Conservation (phyloP, 2,113 vertebrate genomes). For the Struthio camelus region DNA sequence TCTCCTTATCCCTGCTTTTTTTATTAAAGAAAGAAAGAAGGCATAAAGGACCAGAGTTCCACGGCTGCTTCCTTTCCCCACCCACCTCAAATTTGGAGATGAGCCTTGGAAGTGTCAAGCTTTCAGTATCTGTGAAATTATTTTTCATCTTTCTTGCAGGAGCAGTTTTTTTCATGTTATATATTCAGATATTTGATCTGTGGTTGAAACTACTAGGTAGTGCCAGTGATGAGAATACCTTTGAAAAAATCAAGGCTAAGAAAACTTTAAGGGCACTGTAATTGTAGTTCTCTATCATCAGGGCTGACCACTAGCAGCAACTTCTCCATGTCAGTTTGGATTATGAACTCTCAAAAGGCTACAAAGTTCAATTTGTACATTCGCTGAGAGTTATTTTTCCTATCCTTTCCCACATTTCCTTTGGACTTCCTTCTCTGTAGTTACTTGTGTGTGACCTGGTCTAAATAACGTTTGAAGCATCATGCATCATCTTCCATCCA, state of each 20-base stretch:
- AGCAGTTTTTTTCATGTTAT: neutral
- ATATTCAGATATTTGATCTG: neutral
- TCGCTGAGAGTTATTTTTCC: neutral
- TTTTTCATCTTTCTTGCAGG: neutral
- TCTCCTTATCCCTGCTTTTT: no score
- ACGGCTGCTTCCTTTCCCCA: neutral
- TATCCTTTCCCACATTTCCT: neutral
- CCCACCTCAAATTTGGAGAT: neutral
- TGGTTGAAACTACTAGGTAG: neutral
- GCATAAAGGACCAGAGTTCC: no score
- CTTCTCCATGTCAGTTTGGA: neutral
- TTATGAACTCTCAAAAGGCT: neutral
- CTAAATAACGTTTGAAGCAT: neutral
- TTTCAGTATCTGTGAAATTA: neutral
- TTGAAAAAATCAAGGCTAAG: neutral
- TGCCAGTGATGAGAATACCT: neutral
- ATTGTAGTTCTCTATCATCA: neutral
- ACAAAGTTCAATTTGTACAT: neutral
- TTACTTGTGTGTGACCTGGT: neutral
- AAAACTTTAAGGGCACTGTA: neutral
- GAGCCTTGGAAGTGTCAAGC: neutral
- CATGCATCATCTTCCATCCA: rapidly evolving
- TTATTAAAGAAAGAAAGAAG: no score
- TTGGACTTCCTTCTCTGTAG: neutral
- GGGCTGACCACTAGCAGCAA: neutral